A percentile compares a stretch with the other conserved stretches of the same genome.
Conservation (phyloP, 2,888 invertebrate species). For the Glyphotaelius pellucidus region DNA sequence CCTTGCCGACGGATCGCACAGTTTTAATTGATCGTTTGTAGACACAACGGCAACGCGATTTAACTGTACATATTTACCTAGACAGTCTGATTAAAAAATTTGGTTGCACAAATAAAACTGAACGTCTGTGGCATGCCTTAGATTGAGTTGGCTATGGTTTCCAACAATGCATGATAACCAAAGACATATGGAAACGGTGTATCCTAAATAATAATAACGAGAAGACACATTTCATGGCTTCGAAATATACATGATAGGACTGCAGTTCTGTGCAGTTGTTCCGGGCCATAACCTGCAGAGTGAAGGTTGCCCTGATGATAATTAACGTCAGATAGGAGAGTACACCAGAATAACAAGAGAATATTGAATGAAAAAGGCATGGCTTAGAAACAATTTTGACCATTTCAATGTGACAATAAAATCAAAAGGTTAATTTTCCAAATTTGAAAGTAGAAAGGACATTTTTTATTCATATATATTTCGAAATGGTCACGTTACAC, state of each 20-base stretch:
- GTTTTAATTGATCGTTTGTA: too few relatives aligned
- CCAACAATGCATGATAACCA: too few relatives aligned
- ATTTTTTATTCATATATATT: not conserved
- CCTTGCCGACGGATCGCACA: too few relatives aligned
- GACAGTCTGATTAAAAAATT: too few relatives aligned
- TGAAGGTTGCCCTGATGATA: not conserved
- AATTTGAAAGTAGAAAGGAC: not conserved
- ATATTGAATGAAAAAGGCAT: not conserved
- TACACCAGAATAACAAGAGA: not conserved
- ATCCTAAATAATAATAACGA: not conserved
- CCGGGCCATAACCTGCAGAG: not conserved
- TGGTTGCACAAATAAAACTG: too few relatives aligned
- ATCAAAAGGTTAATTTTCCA: not conserved
- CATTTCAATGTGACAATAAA: not conserved
- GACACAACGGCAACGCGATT: too few relatives aligned
- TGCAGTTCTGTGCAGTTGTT: not conserved
- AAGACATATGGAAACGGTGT: not conserved
- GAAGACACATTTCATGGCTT: not conserved
- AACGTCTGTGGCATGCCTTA: too few relatives aligned
- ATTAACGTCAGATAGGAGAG: not conserved
- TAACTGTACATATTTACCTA: too few relatives aligned
- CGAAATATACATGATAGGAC: not conserved
- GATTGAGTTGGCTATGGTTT: too few relatives aligned
- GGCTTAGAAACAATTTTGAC: not conserved
- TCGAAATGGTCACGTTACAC: not conserved